A percentile compares a stretch with the other conserved stretches of the same genome.
Evolutionary conservation across 2,797 vertebrate species (phyloP).

Genomic region (Sternotherus odoratus): DNA sequence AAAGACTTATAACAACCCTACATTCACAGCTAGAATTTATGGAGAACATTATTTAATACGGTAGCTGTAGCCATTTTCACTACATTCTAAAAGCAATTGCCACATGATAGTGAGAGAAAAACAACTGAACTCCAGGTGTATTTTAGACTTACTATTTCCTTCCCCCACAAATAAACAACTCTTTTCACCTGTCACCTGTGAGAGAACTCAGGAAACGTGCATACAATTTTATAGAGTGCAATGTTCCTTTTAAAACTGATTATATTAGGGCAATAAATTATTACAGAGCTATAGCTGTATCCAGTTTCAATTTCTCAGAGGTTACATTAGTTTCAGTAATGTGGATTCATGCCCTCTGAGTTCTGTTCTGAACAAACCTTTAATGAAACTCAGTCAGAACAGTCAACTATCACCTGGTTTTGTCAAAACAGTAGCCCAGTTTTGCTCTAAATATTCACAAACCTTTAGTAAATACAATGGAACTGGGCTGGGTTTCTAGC

Average conservation of each 20-base stretch:
- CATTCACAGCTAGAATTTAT: neutral
- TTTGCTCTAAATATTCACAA: neutral
- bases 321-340: neutral
- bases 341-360: neutral
- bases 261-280: neutral
- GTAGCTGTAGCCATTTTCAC: neutral
- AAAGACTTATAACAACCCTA: neutral
- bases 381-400: neutral
- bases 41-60: neutral
- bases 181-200: neutral
- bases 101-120: neutral
- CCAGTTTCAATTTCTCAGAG: neutral
- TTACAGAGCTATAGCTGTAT: neutral
- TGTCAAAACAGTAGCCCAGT: neutral
- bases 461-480: neutral
- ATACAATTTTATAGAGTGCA: neutral
- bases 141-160: neutral
- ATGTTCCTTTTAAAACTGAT: neutral
- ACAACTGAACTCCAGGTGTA: neutral
- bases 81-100: neutral
- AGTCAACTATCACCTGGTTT: neutral
- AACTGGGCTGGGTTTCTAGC: neutral
- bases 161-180: neutral
- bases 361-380: neutral
- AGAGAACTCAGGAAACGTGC: rapidly evolving